Evolutionary conservation across 2,888 invertebrate species (phyloP), one percentile per base, ranked within the genome.

Genomic region (Allygus modestus): DNA sequence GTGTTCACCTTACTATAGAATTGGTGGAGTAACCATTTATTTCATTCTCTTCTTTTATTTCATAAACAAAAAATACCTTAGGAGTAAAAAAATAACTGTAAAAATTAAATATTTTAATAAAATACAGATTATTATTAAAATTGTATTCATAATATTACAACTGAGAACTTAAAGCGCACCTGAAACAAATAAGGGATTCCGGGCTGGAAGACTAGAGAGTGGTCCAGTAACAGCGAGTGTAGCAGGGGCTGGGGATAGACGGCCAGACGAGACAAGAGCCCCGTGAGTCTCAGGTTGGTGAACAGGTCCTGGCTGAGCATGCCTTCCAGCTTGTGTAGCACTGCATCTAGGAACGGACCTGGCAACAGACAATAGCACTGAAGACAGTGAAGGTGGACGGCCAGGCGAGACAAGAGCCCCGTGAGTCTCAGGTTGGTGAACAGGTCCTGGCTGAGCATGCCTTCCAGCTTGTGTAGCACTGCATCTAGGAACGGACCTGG

Each of bases 121-220:
- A n/a, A n/a, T n/a, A n/a, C n/a, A n/a, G n/a, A n/a, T n/a, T n/a
- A n/a, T n/a, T n/a, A n/a, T n/a, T n/a, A n/a, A n/a, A n/a, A n/a
- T n/a, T n/a, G n/a, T n/a, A n/a, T n/a, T n/a, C n/a, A n/a, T n/a
- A n/a, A 37, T 37, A 37, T 37, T 4, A 37, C 37, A 37, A 37
- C 4, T 37, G 37, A 7, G 37, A 37, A 37, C 37, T 7, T 37
- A 4, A 7, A 37, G 9, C 46, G 20, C 4, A 97, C 98, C 94
- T 98, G 98, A 90, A 96, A 96, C 86, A 98, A 92, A 2, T 97
- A 97, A 89, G 97, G 96, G 89, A 98, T 96, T 89, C 96, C 96
- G 0, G 98, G 97, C 90, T 97, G 97, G 89, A 97, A 94, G 87
- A 96, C 95, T 88, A 95, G 93, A 90, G 94, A 95, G 85, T 97